phyloP scores from a whole-genome alignment of 1,140 invertebrate species.

The Pachyrhynchus sulphureomaculatus region DNA sequence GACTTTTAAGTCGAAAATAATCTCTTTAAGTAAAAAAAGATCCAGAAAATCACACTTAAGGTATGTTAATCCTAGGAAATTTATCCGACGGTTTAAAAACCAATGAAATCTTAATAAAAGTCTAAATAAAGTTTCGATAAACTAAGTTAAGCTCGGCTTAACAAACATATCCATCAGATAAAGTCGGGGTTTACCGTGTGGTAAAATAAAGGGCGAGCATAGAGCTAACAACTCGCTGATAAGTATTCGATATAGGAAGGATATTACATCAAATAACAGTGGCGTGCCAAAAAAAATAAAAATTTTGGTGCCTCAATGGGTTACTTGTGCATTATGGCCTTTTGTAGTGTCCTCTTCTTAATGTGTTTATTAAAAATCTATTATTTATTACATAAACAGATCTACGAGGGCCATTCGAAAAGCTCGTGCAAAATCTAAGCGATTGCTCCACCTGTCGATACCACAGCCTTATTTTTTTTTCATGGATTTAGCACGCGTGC shows the following conservation, averaged over 20 bases:
- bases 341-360: not conserved
- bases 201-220: constrained; percentile 23
- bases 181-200: constrained; percentile 20
- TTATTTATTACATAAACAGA: no score
- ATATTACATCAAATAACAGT: constrained; percentile 5
- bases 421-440: no score
- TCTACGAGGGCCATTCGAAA: no score
- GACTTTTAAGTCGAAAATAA: no score
- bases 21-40: not conserved
- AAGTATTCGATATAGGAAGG: constrained; percentile 14
- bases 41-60: not conserved
- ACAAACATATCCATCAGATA: constrained; percentile 19
- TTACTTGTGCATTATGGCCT: not conserved
- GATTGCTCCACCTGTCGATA: no score
- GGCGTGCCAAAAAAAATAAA: not conserved
- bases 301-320: not conserved
- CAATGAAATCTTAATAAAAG: constrained; percentile 15
- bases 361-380: not conserved
- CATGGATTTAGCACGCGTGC: no score
- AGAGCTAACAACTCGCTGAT: constrained; percentile 21
- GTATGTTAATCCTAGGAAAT: not conserved
- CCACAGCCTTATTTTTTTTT: no score
- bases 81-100: constrained; percentile 12
- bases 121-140: constrained; percentile 1
- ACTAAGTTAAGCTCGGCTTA: constrained; percentile 15